Percentiles rank a stretch among this genome's conserved stretches.
Conservation (phyloP, 1,140 invertebrate genomes). For the Diachasma alloeum region DNA sequence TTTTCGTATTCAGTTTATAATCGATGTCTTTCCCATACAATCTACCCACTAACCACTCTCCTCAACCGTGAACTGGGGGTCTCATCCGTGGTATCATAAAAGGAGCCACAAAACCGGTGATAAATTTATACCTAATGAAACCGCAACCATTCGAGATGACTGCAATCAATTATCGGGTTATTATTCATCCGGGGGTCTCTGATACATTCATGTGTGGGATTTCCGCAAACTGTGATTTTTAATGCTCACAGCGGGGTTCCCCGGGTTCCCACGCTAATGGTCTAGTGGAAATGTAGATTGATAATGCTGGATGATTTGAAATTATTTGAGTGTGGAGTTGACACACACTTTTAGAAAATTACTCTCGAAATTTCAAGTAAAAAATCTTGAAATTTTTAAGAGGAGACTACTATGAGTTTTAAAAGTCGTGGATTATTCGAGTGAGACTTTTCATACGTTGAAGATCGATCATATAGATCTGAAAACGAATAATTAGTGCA, state of each 20-base stretch:
- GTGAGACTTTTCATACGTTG: no score
- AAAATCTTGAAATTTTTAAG: no score
- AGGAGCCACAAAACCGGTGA: neutral
- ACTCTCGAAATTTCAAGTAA: no score
- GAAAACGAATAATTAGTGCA: no score
- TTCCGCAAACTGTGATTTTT: neutral
- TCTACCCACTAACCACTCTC: neutral
- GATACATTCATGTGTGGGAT: neutral
- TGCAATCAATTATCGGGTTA: neutral
- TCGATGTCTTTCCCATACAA: neutral
- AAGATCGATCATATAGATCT: no score
- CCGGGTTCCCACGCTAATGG: neutral
- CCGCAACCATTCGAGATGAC: neutral
- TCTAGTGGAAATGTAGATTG: neutral
- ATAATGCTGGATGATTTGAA: no score
- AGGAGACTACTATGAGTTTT: no score
- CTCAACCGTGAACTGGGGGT: neutral
- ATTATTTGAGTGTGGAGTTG: no score
- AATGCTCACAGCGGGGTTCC: neutral
- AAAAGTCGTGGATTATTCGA: no score
- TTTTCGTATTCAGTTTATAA: neutral
- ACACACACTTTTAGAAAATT: no score
- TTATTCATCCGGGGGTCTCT: neutral
- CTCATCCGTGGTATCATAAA: neutral
- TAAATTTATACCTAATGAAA: conserved; percentile 1